Evolutionary conservation across 92 coral and sea anemone species (phyloP), one percentile per base, ranked within the genome.

Genomic region (Diadumene lineata): DNA sequence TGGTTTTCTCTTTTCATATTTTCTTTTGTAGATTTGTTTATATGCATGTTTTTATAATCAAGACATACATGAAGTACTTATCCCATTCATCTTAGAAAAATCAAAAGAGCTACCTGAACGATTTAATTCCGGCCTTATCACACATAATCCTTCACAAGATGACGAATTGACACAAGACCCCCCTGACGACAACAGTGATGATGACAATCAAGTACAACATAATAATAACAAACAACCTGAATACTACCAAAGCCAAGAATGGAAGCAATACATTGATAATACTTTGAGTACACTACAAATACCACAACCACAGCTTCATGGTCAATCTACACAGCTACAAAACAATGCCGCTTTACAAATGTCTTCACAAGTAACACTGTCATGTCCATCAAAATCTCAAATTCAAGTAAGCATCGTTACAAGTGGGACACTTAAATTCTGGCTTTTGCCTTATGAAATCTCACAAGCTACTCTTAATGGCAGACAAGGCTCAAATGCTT

Each of bases 401-500:
- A 69, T 69, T 50, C 34, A 46, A 53, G 43, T 69, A 21, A 58
- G 57, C 22, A 68, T 43, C 43, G 16, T 43, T 16, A 43, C 58
- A 1, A 29, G 43, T 34, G 73, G 73, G 7, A 18, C 13, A 17
- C 46, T 58, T 7, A n/a, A 0, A 44, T 78, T 78, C 25, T 67
- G 75, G 66, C 66, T 68, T 69, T 53, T 78, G 33, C 83, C 83
- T 33, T 38, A 66, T 32, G 72, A 83, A 31, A 38, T 77, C 73
- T 78, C 77, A 34, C 82, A 60, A 66, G 83, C 77, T 43, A 48
- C 72, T 60, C 64, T 76, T 69, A 34, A 75, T 64, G 86, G 82
- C 28, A 82, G 86, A 56, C 76, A 77, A 69, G 87, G 76, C 34
- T 78, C 83, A 56, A 78, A 66, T 82, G 83, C 79, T 31, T 69